phyloP scores from a whole-genome alignment of 2,888 invertebrate genomes.

The Calameuta idolon region DNA sequence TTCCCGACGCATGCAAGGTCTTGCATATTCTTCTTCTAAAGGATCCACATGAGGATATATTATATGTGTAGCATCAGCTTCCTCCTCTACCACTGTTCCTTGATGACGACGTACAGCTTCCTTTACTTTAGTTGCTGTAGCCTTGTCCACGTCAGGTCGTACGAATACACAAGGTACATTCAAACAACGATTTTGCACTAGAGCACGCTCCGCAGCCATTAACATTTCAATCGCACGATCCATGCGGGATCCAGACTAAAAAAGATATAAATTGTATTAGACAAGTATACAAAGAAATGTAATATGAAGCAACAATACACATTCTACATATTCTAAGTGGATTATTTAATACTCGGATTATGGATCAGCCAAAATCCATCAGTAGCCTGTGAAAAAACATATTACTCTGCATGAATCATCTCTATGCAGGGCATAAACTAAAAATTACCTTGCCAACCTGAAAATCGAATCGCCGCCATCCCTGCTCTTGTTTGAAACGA shows the following conservation, averaged over 20 bases:
- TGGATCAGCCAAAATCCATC: neutral
- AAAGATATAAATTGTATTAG: neutral
- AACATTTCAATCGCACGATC: constrained; percentile 96
- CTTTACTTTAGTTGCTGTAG: constrained; percentile 81
- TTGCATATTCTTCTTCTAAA: constrained; percentile 89
- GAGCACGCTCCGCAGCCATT: constrained; percentile 86
- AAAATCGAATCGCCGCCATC: constrained; percentile 95
- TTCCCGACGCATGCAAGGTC: constrained; percentile 87
- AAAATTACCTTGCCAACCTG: constrained; percentile 80
- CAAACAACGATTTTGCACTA: constrained; percentile 85
- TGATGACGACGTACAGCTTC: constrained; percentile 91
- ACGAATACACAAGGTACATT: constrained; percentile 85
- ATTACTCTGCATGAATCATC: neutral
- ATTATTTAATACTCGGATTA: neutral
- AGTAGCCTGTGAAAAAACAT: neutral
- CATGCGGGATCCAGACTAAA: constrained; percentile 86
- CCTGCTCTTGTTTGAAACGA: constrained; percentile 96
- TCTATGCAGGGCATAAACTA: neutral
- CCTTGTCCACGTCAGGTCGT: constrained; percentile 87
- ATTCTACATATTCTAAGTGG: neutral
- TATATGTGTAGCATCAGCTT: constrained; percentile 93
- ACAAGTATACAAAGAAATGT: neutral
- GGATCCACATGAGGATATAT: constrained; percentile 89
- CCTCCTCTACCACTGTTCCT: constrained; percentile 80
- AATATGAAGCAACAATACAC: constrained; percentile 6